A percentile compares a stretch with the other conserved stretches of the same genome.
Evolutionary conservation across 2,113 vertebrate species (phyloP).

Genomic region (Percina caprodes): DNA sequence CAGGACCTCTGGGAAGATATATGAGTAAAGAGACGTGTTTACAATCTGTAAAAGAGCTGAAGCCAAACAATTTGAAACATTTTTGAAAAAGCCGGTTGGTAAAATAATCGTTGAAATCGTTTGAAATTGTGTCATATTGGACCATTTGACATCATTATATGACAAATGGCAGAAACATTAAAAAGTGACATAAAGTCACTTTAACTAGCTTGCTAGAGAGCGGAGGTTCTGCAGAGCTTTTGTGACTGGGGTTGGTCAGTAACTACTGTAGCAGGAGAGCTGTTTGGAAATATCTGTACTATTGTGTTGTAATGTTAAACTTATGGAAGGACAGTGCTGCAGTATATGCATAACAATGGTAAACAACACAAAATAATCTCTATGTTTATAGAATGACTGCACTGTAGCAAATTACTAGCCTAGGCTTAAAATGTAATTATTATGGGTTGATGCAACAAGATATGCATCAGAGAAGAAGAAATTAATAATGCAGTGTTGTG

Average conservation of each 20-base stretch:
- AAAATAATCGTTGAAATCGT: no score
- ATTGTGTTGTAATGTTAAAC: neutral
- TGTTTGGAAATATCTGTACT: neutral
- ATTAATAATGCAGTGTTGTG: neutral
- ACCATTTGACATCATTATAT: no score
- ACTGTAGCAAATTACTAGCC: neutral
- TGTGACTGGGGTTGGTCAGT: neutral
- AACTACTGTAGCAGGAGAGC: neutral
- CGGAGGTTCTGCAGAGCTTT: conserved; percentile 6
- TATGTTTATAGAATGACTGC: neutral
- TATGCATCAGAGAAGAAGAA: conserved; percentile 9
- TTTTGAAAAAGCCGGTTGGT: no score
- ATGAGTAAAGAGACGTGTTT: no score
- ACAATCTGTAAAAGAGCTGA: no score
- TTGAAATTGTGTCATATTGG: no score
- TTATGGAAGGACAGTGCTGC: neutral
- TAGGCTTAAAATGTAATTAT: neutral
- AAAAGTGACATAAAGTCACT: no score
- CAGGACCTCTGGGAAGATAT: no score
- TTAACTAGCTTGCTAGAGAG: conserved; percentile 1
- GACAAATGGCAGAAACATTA: no score
- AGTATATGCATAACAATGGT: neutral
- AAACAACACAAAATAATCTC: conserved; percentile 5
- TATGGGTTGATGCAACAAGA: conserved; percentile 4
- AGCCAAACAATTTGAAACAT: no score